Conservation (phyloP, 2,888 invertebrate genomes). For the Nomada flava region DNA sequence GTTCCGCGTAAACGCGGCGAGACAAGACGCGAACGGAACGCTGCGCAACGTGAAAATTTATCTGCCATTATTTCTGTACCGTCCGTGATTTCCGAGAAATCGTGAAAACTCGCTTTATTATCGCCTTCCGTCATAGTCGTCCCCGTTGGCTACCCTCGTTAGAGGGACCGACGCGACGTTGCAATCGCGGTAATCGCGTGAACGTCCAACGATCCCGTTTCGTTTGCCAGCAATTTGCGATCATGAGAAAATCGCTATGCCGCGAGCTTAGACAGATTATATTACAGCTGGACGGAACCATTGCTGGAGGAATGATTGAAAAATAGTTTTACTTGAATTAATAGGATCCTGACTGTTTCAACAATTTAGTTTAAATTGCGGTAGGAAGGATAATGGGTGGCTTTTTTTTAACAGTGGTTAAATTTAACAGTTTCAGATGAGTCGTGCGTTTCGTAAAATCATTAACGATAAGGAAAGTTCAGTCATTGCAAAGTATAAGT, state of each 20-base stretch:
- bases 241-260: constrained; percentile 41
- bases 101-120: constrained; percentile 44
- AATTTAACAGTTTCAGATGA: too few species aligned
- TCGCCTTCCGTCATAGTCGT: constrained; percentile 48
- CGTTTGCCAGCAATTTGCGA: constrained; percentile 37
- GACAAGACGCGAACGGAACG: not conserved
- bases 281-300: too few species aligned
- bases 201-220: constrained; percentile 44
- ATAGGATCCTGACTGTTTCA: too few species aligned
- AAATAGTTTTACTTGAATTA: too few species aligned
- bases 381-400: too few species aligned
- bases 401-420: too few species aligned
- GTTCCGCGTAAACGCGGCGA: constrained; percentile 9
- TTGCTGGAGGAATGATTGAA: too few species aligned
- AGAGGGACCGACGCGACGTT: constrained; percentile 6
- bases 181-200: constrained; percentile 40
- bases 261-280: not conserved
- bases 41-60: constrained; percentile 52
- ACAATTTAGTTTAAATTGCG: too few species aligned
- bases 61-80: constrained; percentile 58
- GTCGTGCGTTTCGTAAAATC: too few species aligned
- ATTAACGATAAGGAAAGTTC: too few species aligned
- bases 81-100: constrained; percentile 60
- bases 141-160: constrained; percentile 23
- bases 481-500: too few species aligned